These are phyloP conservation scores for Periophthalmus modestus DNA, from an alignment of 2,113 vertebrate species.

Conservation along the genomic window DNA sequence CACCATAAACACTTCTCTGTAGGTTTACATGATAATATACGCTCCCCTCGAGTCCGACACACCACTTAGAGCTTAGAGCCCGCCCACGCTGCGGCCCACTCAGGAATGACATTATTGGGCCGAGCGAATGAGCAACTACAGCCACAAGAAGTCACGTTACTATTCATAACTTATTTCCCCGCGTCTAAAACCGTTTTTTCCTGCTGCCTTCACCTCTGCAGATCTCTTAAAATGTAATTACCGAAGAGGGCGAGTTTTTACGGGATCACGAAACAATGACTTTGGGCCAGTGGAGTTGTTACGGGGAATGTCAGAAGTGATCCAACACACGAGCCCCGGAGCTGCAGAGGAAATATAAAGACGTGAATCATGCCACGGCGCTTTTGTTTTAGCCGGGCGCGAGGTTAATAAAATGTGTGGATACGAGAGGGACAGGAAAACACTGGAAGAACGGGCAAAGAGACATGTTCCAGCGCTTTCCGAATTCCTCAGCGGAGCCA, in stretches of 20 bases:
- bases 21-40: constrained; percentile 45
- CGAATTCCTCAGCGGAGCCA: constrained; percentile 46
- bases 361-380: constrained; percentile 58
- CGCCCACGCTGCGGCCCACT: too few species aligned
- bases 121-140: constrained; percentile 70
- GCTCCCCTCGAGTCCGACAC: constrained; percentile 49
- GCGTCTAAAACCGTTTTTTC: constrained; percentile 67
- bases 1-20: constrained; percentile 14
- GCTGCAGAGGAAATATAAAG: constrained; percentile 58
- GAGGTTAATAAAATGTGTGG: constrained; percentile 60
- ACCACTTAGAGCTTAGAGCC: too few species aligned
- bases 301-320: constrained; percentile 61
- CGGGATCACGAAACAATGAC: constrained; percentile 69
- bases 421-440: constrained; percentile 42
- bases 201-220: constrained; percentile 69
- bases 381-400: constrained; percentile 60
- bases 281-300: constrained; percentile 60
- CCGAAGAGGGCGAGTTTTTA: constrained; percentile 65
- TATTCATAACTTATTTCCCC: constrained; percentile 74
- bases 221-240: constrained; percentile 71
- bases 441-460: constrained; percentile 35
- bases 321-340: constrained; percentile 38
- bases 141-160: constrained; percentile 74
- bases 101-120: constrained; percentile 70
- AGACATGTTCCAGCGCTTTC: constrained; percentile 60